Conservation (phyloP, 64 coral and sea anemone genomes). For the Orbicella faveolata region DNA sequence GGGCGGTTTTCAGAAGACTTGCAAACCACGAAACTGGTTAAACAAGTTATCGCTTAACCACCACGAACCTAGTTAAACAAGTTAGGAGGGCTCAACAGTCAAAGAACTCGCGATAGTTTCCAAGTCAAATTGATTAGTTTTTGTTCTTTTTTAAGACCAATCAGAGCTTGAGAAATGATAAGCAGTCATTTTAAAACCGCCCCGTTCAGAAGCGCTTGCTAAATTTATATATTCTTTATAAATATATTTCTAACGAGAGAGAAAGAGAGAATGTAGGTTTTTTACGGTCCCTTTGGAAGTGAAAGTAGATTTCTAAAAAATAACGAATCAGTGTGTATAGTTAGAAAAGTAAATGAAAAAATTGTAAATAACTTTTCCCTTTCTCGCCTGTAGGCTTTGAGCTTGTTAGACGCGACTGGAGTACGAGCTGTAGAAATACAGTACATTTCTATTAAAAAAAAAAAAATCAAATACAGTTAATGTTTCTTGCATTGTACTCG, state of each 20-base stretch:
- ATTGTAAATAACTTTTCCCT: conserved; percentile 12
- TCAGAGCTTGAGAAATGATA: too few relatives aligned
- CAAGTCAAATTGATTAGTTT: too few relatives aligned
- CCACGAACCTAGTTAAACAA: too few relatives aligned
- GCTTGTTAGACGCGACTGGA: background rate
- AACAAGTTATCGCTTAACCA: too few relatives aligned
- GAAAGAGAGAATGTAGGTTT: conserved; percentile 22
- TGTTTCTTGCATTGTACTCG: background rate
- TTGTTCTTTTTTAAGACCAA: too few relatives aligned
- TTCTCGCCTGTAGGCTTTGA: background rate
- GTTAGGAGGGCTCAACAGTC: too few relatives aligned
- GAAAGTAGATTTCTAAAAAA: conserved; percentile 28
- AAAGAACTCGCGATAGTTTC: too few relatives aligned
- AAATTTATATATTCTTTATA: conserved; percentile 21
- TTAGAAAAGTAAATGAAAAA: background rate
- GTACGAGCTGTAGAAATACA: conserved; percentile 23
- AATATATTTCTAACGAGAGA: conserved; percentile 6
- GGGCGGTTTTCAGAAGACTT: background rate
- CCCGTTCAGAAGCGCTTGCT: background rate
- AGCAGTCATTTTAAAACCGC: background rate
- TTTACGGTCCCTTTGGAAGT: conserved; percentile 1
- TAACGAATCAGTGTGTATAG: conserved; percentile 6
- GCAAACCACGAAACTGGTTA: too few relatives aligned
- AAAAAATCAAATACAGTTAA: background rate
- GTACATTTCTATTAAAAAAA: conserved; percentile 8